These are phyloP conservation scores for Epizoanthus ramosus DNA, from an alignment of 92 coral and sea anemone genomes.

Conservation along the genomic window DNA sequence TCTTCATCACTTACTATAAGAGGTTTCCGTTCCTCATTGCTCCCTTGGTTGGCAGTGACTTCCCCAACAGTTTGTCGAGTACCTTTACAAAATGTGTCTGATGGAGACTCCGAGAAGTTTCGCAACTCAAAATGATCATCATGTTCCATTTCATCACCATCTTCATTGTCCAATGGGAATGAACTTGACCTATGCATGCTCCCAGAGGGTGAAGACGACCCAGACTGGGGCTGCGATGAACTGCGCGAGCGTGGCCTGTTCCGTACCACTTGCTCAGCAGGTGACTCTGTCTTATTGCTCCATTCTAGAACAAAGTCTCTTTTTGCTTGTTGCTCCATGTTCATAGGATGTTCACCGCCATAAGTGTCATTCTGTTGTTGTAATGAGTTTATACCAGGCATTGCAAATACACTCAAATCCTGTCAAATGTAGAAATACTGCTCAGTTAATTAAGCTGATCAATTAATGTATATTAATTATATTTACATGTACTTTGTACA, in stretches of 20 bases:
- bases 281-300: conserved; percentile 76
- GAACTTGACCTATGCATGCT: conserved; percentile 72
- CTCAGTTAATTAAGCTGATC: no score
- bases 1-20: conserved; percentile 66
- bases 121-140: conserved; percentile 69
- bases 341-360: conserved; percentile 22
- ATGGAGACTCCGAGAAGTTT: conserved; percentile 51
- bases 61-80: conserved; percentile 79
- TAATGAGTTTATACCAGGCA: conserved; percentile 44
- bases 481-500: no score
- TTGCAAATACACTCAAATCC: conserved; percentile 70
- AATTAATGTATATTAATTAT: no score
- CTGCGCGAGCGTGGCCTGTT: conserved; percentile 64
- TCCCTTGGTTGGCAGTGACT: conserved; percentile 64
- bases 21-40: conserved; percentile 44
- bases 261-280: conserved; percentile 52
- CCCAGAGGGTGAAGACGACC: conserved; percentile 66
- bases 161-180: conserved; percentile 60
- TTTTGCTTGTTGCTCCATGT: conserved; percentile 74
- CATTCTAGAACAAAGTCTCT: conserved; percentile 94
- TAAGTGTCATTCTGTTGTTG: not conserved
- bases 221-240: conserved; percentile 69
- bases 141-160: conserved; percentile 73
- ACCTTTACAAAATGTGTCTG: conserved; percentile 29
- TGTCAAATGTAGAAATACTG: conserved; percentile 6